These are phyloP conservation scores for Habroteleia sp. DNA, from an alignment of 2,888 invertebrate species.

Conservation along the genomic window DNA sequence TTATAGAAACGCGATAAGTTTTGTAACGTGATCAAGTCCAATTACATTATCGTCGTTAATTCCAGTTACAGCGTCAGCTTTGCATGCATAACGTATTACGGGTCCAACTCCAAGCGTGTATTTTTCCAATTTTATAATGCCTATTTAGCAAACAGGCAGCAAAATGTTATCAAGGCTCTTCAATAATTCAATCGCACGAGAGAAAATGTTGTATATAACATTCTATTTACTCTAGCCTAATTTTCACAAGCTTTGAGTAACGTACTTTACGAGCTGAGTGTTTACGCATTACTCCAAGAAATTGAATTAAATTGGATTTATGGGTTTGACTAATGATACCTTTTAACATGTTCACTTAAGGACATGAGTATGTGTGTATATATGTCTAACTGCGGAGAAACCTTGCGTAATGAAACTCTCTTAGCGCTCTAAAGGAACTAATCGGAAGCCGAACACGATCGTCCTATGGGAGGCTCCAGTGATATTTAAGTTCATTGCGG, in stretches of 20 bases:
- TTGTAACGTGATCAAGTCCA: constrained; percentile 17
- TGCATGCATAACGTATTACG: too few relatives aligned
- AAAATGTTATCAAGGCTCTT: too few relatives aligned
- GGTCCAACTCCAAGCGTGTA: too few relatives aligned
- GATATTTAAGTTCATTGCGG: constrained; percentile 27
- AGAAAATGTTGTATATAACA: too few relatives aligned
- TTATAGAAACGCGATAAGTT: constrained; percentile 31
- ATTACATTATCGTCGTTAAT: constrained; percentile 35
- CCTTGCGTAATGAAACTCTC: constrained; percentile 36
- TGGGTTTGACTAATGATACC: constrained; percentile 46
- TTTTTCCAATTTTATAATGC: too few relatives aligned
- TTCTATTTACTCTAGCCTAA: not conserved
- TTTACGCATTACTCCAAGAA: constrained; percentile 12
- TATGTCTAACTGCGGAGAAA: constrained; percentile 30
- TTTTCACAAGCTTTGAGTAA: constrained; percentile 2
- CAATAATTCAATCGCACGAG: too few relatives aligned
- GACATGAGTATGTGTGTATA: constrained; percentile 35
- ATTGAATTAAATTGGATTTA: constrained; percentile 45
- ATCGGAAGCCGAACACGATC: constrained; percentile 50
- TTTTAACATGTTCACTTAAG: constrained; percentile 52
- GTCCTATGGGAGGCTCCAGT: constrained; percentile 30
- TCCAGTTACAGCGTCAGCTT: constrained; percentile 4
- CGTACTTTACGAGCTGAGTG: not conserved
- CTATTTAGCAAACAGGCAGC: too few relatives aligned
- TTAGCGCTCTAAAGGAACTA: constrained; percentile 46